Base-by-base conservation (phyloP, 2,888 invertebrate genomes). In the Lottia gigantea region DNA sequence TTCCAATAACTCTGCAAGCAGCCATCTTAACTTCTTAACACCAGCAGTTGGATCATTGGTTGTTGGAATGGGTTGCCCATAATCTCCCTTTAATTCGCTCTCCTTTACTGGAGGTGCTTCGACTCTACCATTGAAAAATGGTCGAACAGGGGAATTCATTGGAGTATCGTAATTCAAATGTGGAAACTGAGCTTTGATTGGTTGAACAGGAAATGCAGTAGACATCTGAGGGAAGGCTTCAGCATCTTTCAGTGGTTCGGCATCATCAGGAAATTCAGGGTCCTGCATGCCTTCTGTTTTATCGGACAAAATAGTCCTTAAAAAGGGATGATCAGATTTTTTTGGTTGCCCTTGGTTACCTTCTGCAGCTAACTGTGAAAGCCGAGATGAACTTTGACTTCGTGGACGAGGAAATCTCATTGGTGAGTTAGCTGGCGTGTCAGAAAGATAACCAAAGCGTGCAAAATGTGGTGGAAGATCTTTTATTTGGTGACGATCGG, bases 1-100 rank as follows among this genome's bases (percentile, higher is more conserved):
- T 73, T 83, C 80, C 40, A 77, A 76, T 49, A 83, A 74, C 55
- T 83, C 82, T 40, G 76, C 74, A n/a, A 83, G 64, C 46, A 80
- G 71, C 66, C 78, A 79, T 67, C 79, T 70, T 64, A 83, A 71
- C 45, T 77, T 78, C 64, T 79, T 78, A 8, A 79, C 75, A 16
- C 80, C 80, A 67, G 79, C 75, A 62, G 66, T n/a, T 4, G 70
- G 70, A 23, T 74, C 74, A 6, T 62, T 49, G 40, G 64, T 67
- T n/a, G 64, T 25, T 40, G 62, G 70, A 15, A 66, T 46, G 15
- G 65, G 8, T 40, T 62, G 68, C 31, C 12, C 55, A 23, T 55
- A 23, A 19, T 23, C 55, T 23, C 19, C 23, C 55, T 55, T 55
- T 4, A 23, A 55, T 55, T 55, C 55, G 12, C 19, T 19, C 55